Conservation (phyloP, 2,797 vertebrate genomes). For the Echiichthys vipera region DNA sequence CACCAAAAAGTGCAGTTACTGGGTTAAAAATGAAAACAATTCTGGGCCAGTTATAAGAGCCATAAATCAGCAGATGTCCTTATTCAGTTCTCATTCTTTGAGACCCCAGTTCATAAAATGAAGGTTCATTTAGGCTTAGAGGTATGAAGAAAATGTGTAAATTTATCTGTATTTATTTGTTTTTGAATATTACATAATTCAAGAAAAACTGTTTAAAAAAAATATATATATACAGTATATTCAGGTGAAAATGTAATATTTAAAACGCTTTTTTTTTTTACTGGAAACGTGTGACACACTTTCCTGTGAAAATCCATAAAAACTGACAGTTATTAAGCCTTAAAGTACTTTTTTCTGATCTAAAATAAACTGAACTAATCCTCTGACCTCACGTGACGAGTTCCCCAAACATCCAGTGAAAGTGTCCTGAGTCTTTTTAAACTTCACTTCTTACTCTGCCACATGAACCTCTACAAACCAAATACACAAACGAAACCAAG, state of each 20-base stretch:
- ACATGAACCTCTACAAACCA: neutral
- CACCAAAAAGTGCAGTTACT: neutral
- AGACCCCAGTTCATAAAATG: neutral
- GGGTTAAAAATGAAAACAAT: neutral
- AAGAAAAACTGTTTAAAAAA: neutral
- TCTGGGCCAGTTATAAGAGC: neutral
- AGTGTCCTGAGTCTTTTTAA: conserved; percentile 1
- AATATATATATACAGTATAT: too few species aligned
- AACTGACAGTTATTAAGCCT: neutral
- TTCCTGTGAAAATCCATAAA: neutral
- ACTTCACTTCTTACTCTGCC: neutral
- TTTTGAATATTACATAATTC: neutral
- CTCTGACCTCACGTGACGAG: conserved; percentile 22
- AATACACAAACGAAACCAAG: neutral
- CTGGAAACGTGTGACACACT: neutral
- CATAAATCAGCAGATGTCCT: neutral
- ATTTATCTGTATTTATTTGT: neutral
- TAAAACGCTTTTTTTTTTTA: neutral
- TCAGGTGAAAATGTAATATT: neutral
- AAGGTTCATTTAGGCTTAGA: neutral
- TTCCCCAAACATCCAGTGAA: conserved; percentile 22
- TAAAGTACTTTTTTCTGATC: neutral
- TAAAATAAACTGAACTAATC: conserved; percentile 4
- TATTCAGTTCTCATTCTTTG: neutral
- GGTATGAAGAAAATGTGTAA: too few species aligned